phyloP scores from a whole-genome alignment of 1,140 invertebrate species.

The Idris sp. region DNA sequence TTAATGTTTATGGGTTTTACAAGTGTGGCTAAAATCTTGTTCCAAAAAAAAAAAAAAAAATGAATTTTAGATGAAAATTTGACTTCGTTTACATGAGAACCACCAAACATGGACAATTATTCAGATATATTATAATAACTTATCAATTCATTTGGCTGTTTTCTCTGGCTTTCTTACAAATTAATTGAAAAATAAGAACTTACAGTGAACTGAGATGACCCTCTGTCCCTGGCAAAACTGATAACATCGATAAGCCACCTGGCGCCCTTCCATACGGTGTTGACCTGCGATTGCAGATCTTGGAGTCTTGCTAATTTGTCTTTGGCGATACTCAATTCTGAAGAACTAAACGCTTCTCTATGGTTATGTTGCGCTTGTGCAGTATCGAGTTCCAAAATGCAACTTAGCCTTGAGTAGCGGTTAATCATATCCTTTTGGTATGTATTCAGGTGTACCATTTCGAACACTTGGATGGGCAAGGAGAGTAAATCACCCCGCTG shows the following conservation, averaged over 20 bases:
- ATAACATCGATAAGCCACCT: slow-evolving; percentile 97
- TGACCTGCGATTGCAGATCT: slow-evolving; percentile 88
- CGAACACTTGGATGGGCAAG: slow-evolving; percentile 92
- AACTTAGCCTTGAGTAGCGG: slow-evolving; percentile 93
- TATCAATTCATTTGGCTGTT: too few relatives aligned
- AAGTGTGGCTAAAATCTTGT: too few relatives aligned
- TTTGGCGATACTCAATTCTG: slow-evolving; percentile 90
- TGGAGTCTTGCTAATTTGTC: slow-evolving; percentile 89
- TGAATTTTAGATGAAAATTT: too few relatives aligned
- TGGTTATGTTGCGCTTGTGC: slow-evolving; percentile 94
- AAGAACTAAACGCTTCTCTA: slow-evolving; percentile 94
- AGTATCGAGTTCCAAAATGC: slow-evolving; percentile 94
- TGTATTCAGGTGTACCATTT: slow-evolving; percentile 94
- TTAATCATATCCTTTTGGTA: slow-evolving; percentile 93
- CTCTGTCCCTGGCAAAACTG: slow-evolving; percentile 92
- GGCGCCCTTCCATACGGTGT: slow-evolving; percentile 92
- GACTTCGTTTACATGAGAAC: too few relatives aligned
- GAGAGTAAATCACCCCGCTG: slow-evolving; percentile 89
- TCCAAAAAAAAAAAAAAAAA: too few relatives aligned
- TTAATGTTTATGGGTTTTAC: too few relatives aligned
- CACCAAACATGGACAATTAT: too few relatives aligned
- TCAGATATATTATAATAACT: too few relatives aligned
- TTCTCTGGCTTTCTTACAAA: too few relatives aligned
- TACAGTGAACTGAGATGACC: slow-evolving; percentile 67
- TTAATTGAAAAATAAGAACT: slow-evolving; percentile 39